phyloP scores from a whole-genome alignment of 1,140 invertebrate species.

The Lepidurus apus region DNA sequence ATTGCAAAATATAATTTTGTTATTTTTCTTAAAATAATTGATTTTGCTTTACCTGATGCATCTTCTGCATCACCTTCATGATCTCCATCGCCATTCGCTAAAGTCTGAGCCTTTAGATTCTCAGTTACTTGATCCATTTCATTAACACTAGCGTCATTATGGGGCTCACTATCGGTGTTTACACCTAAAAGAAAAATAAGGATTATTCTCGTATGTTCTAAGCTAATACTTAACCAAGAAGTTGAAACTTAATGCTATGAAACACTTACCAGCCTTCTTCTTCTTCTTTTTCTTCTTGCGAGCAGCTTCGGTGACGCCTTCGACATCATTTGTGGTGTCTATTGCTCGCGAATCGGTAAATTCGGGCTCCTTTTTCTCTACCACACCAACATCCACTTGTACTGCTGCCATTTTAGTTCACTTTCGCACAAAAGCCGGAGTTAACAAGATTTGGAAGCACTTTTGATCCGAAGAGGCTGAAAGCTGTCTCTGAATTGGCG shows the following conservation, averaged over 20 bases:
- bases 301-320: background rate
- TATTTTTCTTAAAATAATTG: constrained; percentile 16
- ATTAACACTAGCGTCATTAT: background rate
- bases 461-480: too few species aligned
- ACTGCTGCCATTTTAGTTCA: background rate
- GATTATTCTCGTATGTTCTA: too few species aligned
- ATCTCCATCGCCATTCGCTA: constrained; percentile 56
- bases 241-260: background rate
- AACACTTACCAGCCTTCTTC: background rate
- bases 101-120: background rate
- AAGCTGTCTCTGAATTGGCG: too few species aligned
- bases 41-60: constrained; percentile 46
- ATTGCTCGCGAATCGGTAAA: background rate
- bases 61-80: constrained; percentile 69
- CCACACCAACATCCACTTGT: constrained; percentile 8
- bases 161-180: background rate
- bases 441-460: background rate
- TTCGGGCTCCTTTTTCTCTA: constrained; percentile 6
- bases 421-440: background rate
- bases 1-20: background rate
- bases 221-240: too few species aligned
- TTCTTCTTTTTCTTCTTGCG: constrained; percentile 15
- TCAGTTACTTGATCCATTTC: background rate
- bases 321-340: background rate
- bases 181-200: background rate